Conservation (phyloP, 2,888 invertebrate genomes). For the Mythimna pallens region DNA sequence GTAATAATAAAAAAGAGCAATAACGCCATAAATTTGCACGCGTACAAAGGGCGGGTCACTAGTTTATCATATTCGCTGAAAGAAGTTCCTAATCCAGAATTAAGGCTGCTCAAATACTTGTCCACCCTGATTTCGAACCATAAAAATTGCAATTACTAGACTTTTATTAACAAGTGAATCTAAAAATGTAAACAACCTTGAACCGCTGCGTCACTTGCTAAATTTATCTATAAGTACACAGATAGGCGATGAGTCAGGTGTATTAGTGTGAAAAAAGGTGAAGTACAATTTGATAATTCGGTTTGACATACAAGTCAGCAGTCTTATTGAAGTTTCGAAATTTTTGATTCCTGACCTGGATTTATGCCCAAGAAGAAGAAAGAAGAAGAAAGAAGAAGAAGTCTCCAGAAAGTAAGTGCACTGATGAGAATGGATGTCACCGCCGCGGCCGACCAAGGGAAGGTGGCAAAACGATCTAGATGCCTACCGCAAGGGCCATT, state of each 20-base stretch:
- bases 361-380: too few relatives aligned
- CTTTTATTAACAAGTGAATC: background rate
- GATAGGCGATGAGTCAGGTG: background rate
- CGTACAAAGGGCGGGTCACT: too few relatives aligned
- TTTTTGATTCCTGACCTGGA: too few relatives aligned
- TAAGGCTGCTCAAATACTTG: background rate
- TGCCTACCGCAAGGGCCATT: too few relatives aligned
- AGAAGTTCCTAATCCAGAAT: background rate
- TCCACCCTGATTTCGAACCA: background rate
- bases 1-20: too few relatives aligned
- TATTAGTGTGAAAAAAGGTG: background rate
- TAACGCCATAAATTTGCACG: background rate
- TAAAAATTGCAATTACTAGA: background rate
- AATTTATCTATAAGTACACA: background rate
- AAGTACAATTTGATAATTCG: background rate
- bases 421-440: too few relatives aligned
- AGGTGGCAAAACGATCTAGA: too few relatives aligned
- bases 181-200: background rate
- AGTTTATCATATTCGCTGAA: background rate
- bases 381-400: too few relatives aligned
- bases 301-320: too few relatives aligned
- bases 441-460: too few relatives aligned
- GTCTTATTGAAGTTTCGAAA: too few relatives aligned
- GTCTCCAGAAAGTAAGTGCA: too few relatives aligned
- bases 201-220: background rate